These are phyloP conservation scores for Aromia moschata DNA, from an alignment of 2,888 invertebrate species.

Conservation along the genomic window DNA sequence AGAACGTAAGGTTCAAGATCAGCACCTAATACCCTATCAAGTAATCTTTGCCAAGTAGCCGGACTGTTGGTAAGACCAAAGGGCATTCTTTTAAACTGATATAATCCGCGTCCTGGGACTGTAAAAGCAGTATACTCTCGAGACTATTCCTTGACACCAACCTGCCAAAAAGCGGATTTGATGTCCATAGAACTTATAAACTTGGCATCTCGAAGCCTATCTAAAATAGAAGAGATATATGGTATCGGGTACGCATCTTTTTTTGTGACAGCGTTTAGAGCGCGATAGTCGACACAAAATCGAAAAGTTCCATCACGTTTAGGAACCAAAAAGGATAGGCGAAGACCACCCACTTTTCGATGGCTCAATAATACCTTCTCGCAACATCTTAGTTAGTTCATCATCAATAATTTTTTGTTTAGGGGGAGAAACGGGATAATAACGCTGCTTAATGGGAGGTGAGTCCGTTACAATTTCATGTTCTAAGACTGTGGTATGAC, in stretches of 20 bases:
- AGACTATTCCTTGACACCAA: constrained; percentile 13
- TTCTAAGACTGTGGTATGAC: background rate
- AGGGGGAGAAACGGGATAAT: constrained; percentile 19
- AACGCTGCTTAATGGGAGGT: constrained; percentile 21
- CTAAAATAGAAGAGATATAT: constrained; percentile 28
- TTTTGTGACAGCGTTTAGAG: constrained; percentile 16
- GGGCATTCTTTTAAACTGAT: constrained; percentile 26
- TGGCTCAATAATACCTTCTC: constrained; percentile 21
- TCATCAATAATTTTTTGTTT: constrained; percentile 21
- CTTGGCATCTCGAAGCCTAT: constrained; percentile 21
- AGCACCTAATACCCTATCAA: constrained; percentile 22
- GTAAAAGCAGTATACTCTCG: constrained; percentile 27
- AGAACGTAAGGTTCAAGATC: constrained; percentile 14
- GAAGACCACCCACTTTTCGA: constrained; percentile 27
- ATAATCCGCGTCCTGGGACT: constrained; percentile 1
- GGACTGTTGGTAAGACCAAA: constrained; percentile 25
- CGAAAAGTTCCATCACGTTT: constrained; percentile 22
- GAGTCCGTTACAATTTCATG: background rate
- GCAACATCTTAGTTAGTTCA: constrained; percentile 10
- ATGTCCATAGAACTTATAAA: constrained; percentile 25
- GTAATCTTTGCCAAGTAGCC: constrained; percentile 25
- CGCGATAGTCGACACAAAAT: constrained; percentile 24
- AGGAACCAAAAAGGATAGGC: constrained; percentile 17
- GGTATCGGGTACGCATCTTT: constrained; percentile 25
- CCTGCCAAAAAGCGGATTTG: constrained; percentile 23